phyloP scores from a whole-genome alignment of 2,888 invertebrate genomes.

The Chymomyza procnemis region DNA sequence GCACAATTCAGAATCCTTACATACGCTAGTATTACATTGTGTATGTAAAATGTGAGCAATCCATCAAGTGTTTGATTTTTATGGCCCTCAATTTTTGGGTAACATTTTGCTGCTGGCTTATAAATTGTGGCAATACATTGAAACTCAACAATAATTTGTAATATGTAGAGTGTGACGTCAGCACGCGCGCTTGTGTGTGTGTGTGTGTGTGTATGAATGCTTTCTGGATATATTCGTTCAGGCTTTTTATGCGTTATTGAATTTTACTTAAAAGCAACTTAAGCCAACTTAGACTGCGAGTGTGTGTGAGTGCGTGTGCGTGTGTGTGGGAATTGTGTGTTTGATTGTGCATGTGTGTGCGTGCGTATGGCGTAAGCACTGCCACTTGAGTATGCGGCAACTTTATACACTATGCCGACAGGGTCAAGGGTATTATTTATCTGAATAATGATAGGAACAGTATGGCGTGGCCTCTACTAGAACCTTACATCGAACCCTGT shows the following conservation, averaged over 20 bases:
- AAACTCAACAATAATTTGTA: slow-evolving; percentile 38
- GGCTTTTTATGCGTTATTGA: slow-evolving; percentile 68
- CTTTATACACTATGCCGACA: too few species aligned
- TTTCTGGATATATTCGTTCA: slow-evolving; percentile 32
- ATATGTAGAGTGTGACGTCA: slow-evolving; percentile 16
- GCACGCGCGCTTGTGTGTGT: slow-evolving; percentile 12
- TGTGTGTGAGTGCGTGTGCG: not conserved
- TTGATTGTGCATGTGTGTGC: not conserved
- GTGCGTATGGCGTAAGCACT: slow-evolving; percentile 26
- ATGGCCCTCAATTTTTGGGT: slow-evolving; percentile 14
- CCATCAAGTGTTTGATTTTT: slow-evolving; percentile 6
- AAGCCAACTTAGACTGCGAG: slow-evolving; percentile 31
- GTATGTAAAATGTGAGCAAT: not conserved
- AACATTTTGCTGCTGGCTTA: not conserved
- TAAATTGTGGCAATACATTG: slow-evolving; percentile 26
- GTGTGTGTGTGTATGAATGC: not conserved
- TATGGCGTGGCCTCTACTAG: too few species aligned
- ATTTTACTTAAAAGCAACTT: slow-evolving; percentile 67
- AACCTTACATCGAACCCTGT: too few species aligned
- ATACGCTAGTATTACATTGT: not conserved
- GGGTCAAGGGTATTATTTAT: not conserved
- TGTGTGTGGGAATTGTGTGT: not conserved
- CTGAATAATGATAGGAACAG: not conserved
- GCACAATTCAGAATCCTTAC: not conserved
- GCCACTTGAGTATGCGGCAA: slow-evolving; percentile 38